Evolutionary conservation across 2,888 invertebrate genomes (phyloP).

Genomic region (Zhengitettix transpicula): DNA sequence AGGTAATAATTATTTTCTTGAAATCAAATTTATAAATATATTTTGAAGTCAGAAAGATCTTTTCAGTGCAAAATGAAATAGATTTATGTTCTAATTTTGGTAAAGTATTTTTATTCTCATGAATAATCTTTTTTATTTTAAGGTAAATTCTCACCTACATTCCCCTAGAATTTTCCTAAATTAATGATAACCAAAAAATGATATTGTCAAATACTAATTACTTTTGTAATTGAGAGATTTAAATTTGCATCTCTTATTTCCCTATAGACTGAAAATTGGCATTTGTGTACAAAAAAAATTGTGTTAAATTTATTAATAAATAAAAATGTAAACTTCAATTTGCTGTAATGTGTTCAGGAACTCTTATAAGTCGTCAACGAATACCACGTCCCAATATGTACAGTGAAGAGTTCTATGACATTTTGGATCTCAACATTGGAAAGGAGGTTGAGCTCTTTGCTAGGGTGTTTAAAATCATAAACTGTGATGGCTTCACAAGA

Average conservation of each 20-base stretch:
- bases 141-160: too few relatives aligned
- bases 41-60: not conserved
- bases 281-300: not conserved
- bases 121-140: too few relatives aligned
- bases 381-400: constrained; percentile 58
- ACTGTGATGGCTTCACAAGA: constrained; percentile 76
- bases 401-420: constrained; percentile 60
- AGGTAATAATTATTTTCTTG: constrained; percentile 33
- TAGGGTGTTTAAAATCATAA: constrained; percentile 61
- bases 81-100: not conserved
- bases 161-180: too few relatives aligned
- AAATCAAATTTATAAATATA: too few relatives aligned
- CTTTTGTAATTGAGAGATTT: not conserved
- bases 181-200: too few relatives aligned
- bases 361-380: constrained; percentile 64
- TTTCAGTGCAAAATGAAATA: not conserved
- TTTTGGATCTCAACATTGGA: constrained; percentile 77
- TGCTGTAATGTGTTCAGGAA: constrained; percentile 32
- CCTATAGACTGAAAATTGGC: not conserved
- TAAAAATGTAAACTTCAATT: too few relatives aligned
- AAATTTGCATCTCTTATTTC: too few relatives aligned
- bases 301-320: not conserved
- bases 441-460: constrained; percentile 65
- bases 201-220: too few relatives aligned
- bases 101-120: not conserved